Evolutionary conservation across 2,113 vertebrate genomes (phyloP).

Genomic region (Phaetusa simplex): DNA sequence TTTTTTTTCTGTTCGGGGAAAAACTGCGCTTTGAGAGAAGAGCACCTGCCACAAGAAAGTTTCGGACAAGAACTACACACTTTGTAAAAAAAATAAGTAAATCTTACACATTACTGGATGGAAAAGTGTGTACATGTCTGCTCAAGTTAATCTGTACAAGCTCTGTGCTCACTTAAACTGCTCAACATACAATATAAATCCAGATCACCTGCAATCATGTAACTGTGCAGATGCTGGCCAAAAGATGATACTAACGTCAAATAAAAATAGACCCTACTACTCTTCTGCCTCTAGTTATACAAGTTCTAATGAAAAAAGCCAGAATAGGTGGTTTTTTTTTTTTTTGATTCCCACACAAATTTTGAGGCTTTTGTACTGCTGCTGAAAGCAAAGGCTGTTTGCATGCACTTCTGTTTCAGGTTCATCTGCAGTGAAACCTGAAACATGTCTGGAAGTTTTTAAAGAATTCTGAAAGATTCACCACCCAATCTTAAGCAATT

Average conservation of each 20-base stretch:
- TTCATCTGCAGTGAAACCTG: not conserved
- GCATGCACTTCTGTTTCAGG: not conserved
- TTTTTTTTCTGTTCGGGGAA: not conserved
- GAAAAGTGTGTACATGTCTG: not conserved
- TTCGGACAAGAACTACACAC: not conserved
- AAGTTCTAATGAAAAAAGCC: not conserved
- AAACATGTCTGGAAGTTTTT: not conserved
- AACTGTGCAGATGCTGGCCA: not conserved
- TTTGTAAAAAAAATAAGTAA: not conserved
- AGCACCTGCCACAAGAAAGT: not conserved
- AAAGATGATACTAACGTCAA: not conserved
- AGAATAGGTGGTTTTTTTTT: accelerated
- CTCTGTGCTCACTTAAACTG: not conserved
- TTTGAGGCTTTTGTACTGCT: not conserved
- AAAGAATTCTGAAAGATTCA: not conserved
- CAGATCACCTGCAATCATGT: not conserved
- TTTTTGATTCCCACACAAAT: not conserved
- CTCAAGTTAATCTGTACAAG: not conserved
- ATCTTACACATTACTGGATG: not conserved
- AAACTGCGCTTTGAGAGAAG: not conserved
- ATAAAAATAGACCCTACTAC: not conserved
- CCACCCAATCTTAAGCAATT: not conserved
- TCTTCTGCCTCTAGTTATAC: not conserved
- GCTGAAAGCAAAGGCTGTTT: not conserved
- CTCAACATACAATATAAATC: not conserved